Percentiles rank a stretch among this genome's conserved stretches.
Conservation (phyloP, 1,140 invertebrate genomes). For the Nephotettix cincticeps region DNA sequence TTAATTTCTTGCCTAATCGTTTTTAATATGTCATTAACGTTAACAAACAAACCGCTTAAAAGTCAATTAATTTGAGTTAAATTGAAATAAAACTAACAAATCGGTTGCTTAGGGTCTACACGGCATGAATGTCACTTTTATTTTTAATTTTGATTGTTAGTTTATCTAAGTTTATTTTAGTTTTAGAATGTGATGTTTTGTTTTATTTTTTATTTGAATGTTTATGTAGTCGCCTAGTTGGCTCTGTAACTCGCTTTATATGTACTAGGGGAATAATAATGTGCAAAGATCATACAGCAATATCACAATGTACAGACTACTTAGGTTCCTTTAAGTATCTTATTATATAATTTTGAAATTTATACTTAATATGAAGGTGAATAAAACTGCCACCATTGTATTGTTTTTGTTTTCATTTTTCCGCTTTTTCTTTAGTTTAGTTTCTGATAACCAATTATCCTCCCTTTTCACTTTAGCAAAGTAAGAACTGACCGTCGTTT, state of each 20-base stretch:
- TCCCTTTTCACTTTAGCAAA: no score
- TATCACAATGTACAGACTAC: slow-evolving; percentile 14
- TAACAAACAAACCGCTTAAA: background rate
- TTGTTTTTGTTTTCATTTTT: slow-evolving; percentile 24
- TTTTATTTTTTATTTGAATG: slow-evolving; percentile 23
- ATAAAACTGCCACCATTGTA: slow-evolving; percentile 31
- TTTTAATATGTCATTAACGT: slow-evolving; percentile 10
- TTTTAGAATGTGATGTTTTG: slow-evolving; percentile 21
- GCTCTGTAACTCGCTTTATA: slow-evolving; percentile 16
- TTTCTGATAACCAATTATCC: no score
- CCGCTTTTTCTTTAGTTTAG: slow-evolving; percentile 15
- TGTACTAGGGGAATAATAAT: slow-evolving; percentile 12
- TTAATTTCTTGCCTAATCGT: slow-evolving; percentile 13
- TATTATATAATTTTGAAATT: slow-evolving; percentile 30
- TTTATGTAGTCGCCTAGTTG: slow-evolving; percentile 18
- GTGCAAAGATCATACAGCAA: slow-evolving; percentile 12
- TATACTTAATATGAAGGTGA: slow-evolving; percentile 29
- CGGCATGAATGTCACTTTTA: slow-evolving; percentile 11
- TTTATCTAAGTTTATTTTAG: slow-evolving; percentile 20
- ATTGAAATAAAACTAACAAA: background rate
- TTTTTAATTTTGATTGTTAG: slow-evolving; percentile 19
- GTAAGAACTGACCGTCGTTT: no score
- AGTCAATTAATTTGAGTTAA: background rate
- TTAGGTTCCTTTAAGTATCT: slow-evolving; percentile 31
- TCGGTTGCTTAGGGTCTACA: slow-evolving; percentile 14